These are phyloP conservation scores for Lamellibrachia satsuma DNA, from an alignment of 2,888 invertebrate genomes.

Conservation along the genomic window DNA sequence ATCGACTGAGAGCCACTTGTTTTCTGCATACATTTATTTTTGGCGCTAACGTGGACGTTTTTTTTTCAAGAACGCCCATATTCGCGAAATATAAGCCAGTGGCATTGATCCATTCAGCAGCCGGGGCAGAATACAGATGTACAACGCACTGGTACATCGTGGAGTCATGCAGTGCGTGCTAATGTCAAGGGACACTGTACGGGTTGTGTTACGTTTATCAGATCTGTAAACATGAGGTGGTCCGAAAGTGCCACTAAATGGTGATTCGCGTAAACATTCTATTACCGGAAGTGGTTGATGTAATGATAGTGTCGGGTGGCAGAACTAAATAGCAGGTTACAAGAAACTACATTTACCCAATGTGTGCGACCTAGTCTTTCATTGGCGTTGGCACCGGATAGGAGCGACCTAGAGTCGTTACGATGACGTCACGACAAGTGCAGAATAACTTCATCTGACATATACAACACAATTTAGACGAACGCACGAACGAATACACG, in stretches of 20 bases:
- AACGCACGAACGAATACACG: too few relatives aligned
- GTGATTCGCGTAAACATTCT: background rate
- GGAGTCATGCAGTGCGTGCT: background rate
- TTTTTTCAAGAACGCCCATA: background rate
- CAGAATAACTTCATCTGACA: background rate
- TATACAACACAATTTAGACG: too few relatives aligned
- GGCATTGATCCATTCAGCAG: background rate
- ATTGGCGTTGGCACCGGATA: background rate
- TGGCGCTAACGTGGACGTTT: background rate
- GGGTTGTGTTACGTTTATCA: background rate
- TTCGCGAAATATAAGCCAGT: background rate
- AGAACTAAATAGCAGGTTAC: background rate
- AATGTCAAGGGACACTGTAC: background rate
- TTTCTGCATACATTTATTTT: background rate
- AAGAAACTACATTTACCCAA: background rate
- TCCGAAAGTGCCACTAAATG: background rate
- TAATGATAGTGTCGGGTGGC: background rate
- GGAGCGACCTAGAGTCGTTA: background rate
- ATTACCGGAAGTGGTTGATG: background rate
- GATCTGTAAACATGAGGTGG: background rate
- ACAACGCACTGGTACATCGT: background rate
- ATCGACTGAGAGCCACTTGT: background rate
- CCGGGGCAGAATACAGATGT: background rate
- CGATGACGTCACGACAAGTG: background rate
- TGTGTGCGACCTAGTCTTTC: background rate